Evolutionary conservation across 1,140 invertebrate genomes (phyloP), one percentile per base, ranked within the genome.

Genomic region (Drosophila mauritiana): DNA sequence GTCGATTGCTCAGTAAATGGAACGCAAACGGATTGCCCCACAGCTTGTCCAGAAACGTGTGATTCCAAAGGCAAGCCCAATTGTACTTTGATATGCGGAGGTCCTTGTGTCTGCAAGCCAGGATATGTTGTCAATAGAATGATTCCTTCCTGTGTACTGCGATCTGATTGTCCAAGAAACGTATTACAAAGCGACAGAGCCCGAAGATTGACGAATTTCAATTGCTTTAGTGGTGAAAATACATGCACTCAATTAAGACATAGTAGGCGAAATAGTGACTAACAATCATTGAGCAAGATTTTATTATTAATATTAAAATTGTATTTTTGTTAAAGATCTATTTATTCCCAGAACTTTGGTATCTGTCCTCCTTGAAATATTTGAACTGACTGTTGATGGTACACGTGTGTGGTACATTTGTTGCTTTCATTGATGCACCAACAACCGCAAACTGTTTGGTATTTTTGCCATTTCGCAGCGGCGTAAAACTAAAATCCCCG

Each of bases 401-500:
- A 25, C 77, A 76, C 81, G 78, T 80, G 81, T 69, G 65, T 22
- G 58, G 75, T 46, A 45, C 42, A 43, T 34, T 64, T 74, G 62
- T 52, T 72, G 78, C 48, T 53, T 57, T 17, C 20, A 42, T 46
- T 43, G 45, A 57, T 42, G 51, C 37, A 73, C 20, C 45, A 61
- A 40, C 69, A 27, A 73, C 56, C 36, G 48, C 22, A 70, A 76
- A 85, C 72, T 55, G 37, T 74, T 80, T 73, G 73, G 49, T 65
- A 85, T 70, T 81, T 86, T 77, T 77, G 45, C 48, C 55, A 40
- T 77, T 68, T 42, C 54, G 40, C 48, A 51, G 62, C 57, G 36
- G 57, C 72, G 54, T 72, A 76, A 72, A 77, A 88, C 78, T 65
- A 43, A 65, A 65, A 85, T 88, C 79, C 67, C 45, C 77, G 83